Percentiles rank a stretch among this genome's conserved stretches.
Evolutionary conservation across 2,113 vertebrate genomes (phyloP).

Genomic region (Tachuris rubrigastra): DNA sequence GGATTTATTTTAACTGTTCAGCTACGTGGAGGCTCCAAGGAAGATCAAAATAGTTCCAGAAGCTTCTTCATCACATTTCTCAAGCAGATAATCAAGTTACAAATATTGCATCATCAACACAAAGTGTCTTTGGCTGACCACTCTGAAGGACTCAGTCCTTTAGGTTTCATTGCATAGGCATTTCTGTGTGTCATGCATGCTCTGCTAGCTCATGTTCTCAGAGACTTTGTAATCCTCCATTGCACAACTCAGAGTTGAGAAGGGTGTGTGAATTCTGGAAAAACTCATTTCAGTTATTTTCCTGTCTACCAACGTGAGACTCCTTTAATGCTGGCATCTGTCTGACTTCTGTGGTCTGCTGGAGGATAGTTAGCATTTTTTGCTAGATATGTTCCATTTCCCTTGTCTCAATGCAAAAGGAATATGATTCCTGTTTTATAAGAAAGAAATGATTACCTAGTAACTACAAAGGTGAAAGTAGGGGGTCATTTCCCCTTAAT

Average conservation of each 20-base stretch:
- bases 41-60: not conserved
- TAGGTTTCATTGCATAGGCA: not conserved
- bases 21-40: not conserved
- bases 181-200: not conserved
- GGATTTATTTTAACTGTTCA: not conserved
- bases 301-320: not conserved
- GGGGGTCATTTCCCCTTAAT: not conserved
- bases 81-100: not conserved
- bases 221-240: not conserved
- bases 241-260: not conserved
- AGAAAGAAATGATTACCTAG: not conserved
- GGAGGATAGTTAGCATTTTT: not conserved
- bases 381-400: not conserved
- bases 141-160: not conserved
- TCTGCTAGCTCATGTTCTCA: not conserved
- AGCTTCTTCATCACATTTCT: not conserved
- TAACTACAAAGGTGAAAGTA: not conserved
- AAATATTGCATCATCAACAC: not conserved
- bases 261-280: not conserved
- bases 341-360: not conserved
- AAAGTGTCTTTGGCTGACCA: not conserved
- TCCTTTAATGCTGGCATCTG: not conserved
- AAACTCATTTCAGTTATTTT: not conserved
- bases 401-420: not conserved
- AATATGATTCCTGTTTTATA: not conserved